Evolutionary conservation across 2,888 invertebrate genomes (phyloP), one percentile per base, ranked within the genome.

Genomic region (Caenorhabditis doughertyi): DNA sequence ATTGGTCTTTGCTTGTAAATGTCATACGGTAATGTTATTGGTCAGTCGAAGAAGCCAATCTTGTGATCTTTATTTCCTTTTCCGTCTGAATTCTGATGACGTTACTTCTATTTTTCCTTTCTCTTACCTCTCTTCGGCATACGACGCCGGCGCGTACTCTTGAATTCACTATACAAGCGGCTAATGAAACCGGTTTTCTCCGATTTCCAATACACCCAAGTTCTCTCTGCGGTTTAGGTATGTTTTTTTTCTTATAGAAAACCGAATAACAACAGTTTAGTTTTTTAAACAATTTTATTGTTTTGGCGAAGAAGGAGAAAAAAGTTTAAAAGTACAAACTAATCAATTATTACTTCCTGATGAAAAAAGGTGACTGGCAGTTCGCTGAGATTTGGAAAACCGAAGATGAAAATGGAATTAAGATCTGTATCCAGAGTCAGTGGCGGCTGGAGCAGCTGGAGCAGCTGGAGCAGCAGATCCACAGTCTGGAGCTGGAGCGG

Each of bases 401-500:
- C 8, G 39, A 42, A 25, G 32, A 13, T 8, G 21, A 16, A 42
- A 11, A 8, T n/a, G n/a, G n/a, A 39, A 39, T 76, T 67, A 64
- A 65, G 72, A 64, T 76, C 79, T 73, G 83, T 83, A 83, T 80
- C 80, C 80, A 18, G 71, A 79, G 42, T 47, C 72, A n/a, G 60
- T 39, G 32, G 74, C 64, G 16, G 60, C 81, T 51, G 67, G 62
- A 25, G 74, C 64, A 11, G 67, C 81, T 64, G 74, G 70, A 8
- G 81, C n/a, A n/a, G n/a, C 74, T 60, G 77, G 70, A 8, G 73
- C 73, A 16, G 64, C 64, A 16, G 64, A n/a, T 18, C 13, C 49
- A 21, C 53, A 39, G 9, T 47, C 77, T 44, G 76, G 51, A 16
- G 67, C 76, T 47, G 71, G 58, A 42, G 62, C 62, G 13, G 62